Base-by-base conservation (phyloP, 1,140 invertebrate genomes). In the Zaprionus vittiger region DNA sequence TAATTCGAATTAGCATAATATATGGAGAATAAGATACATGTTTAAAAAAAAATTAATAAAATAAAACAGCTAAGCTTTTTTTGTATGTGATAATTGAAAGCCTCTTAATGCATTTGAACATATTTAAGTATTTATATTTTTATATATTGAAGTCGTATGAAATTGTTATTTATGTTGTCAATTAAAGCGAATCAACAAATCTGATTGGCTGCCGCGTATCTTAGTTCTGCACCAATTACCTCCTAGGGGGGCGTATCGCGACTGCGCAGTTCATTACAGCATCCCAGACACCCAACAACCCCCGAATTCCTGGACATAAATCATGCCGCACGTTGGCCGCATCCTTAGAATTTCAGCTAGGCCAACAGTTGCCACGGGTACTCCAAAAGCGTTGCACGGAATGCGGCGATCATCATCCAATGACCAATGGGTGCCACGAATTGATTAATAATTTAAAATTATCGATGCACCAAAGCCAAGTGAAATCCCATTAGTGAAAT, bases 361-460 rank as follows among this genome's bases (percentile, higher is more conserved):
- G 56, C 54, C 64, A 57, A 63, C 85, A 90, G 85, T 90, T 76
- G 75, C 56, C 68, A 85, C 85, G 85, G 77, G 52, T 71, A 73
- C 86, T 81, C 72, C 79, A 75, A 65, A 34, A 55, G 59, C 66
- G 74, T 68, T 80, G 79, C 80, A 91, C 73, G 82, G 86, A 82
- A 86, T 91, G 79, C 65, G 67, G 44, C 59, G 80, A 80, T 77
- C 80, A 62, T n/a, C 28, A 41, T 41, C 67, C 67, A 61, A n/a
- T 66, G 47, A 77, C 66, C 74, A 89, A 76, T 75, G 79, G 85
- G 76, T 73, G 78, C 79, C 37, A 79, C 56, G 57, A 57, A 75
- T 44, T 64, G 73, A 68, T 90, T 67, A 90, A 91, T 90, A 76
- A 90, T 90, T 85, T 11, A 90, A 69, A 69, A 70, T 65, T 90